These are phyloP conservation scores for Lithobius niger DNA, from an alignment of 1,140 invertebrate genomes.

Conservation along the genomic window DNA sequence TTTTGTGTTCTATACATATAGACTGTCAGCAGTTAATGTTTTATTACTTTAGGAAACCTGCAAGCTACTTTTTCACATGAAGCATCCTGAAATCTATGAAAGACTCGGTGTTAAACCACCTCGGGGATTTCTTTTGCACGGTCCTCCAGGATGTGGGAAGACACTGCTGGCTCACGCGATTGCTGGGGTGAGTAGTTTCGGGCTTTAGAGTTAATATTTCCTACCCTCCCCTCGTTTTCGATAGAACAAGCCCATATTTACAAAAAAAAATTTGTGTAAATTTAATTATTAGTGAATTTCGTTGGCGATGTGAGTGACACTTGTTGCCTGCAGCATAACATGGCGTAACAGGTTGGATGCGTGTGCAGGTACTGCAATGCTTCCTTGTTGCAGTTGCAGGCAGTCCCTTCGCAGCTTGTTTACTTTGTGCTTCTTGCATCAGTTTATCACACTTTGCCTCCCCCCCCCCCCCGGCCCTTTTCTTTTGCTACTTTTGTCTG, in stretches of 20 bases:
- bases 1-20: constrained; percentile 1
- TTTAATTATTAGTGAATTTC: too few species aligned
- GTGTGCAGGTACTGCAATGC: too few species aligned
- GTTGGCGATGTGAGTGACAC: background rate
- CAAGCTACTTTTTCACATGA: constrained; percentile 65
- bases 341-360: too few species aligned
- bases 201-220: too few species aligned
- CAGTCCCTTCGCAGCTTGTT: too few species aligned
- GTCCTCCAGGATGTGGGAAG: constrained; percentile 88
- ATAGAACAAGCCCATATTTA: background rate
- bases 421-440: too few species aligned
- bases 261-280: constrained; percentile 1
- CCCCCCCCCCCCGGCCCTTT: too few species aligned
- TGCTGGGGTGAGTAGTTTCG: constrained; percentile 69
- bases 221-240: background rate
- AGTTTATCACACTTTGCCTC: too few species aligned
- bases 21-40: background rate
- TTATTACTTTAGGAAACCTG: constrained; percentile 47
- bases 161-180: constrained; percentile 81
- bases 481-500: too few species aligned
- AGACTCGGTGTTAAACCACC: constrained; percentile 65
- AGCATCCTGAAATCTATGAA: constrained; percentile 65
- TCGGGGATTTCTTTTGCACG: constrained; percentile 71
- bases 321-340: too few species aligned
- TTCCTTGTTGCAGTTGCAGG: too few species aligned